phyloP scores from a whole-genome alignment of 2,888 invertebrate species.

The Melipona beecheii region DNA sequence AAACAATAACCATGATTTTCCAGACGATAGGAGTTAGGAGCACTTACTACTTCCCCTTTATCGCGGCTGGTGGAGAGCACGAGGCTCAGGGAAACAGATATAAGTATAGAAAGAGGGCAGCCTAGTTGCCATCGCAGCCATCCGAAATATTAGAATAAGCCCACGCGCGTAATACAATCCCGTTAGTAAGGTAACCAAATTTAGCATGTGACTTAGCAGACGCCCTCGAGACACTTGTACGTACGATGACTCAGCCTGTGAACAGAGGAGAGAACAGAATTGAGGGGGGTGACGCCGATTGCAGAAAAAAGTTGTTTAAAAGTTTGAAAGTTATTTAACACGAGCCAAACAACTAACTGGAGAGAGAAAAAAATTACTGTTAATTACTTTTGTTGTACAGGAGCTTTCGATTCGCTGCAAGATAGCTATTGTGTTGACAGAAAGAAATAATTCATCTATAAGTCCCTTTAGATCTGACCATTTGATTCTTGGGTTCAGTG shows the following conservation, averaged over 20 bases:
- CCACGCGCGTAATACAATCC: conserved; percentile 83
- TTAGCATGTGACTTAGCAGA: conserved; percentile 82
- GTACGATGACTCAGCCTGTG: conserved; percentile 57
- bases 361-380: too few relatives aligned
- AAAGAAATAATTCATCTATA: neutral
- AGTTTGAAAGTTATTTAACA: too few relatives aligned
- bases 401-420: too few relatives aligned
- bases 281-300: neutral
- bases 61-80: neutral
- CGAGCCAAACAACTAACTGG: too few relatives aligned
- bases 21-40: neutral
- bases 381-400: neutral
- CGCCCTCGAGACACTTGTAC: conserved; percentile 80
- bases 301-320: neutral
- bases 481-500: neutral
- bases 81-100: conserved; percentile 51
- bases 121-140: conserved; percentile 70
- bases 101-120: conserved; percentile 71
- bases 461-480: neutral
- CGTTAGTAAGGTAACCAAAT: conserved; percentile 81
- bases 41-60: conserved; percentile 22
- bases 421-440: neutral
- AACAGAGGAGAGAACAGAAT: conserved; percentile 29
- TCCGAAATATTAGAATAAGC: conserved; percentile 78
- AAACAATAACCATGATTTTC: neutral